phyloP scores from a whole-genome alignment of 2,888 invertebrate species.

The Hypercompe scribonia region DNA sequence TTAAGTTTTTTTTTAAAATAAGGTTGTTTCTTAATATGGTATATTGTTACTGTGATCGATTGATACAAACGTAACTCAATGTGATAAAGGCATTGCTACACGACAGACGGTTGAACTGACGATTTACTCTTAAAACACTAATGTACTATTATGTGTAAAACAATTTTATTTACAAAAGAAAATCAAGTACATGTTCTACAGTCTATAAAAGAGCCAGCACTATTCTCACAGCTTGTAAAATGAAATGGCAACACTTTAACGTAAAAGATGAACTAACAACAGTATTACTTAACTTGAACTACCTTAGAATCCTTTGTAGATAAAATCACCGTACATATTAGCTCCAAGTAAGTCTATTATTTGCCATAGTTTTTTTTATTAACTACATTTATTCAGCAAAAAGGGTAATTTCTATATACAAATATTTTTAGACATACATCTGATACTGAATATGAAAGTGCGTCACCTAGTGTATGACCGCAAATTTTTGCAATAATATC shows the following conservation, averaged over 20 bases:
- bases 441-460: slow-evolving; percentile 34
- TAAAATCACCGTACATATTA: slow-evolving; percentile 26
- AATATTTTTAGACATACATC: slow-evolving; percentile 45
- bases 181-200: background rate
- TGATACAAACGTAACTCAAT: background rate
- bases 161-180: background rate
- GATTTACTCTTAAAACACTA: background rate
- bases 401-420: slow-evolving; percentile 29
- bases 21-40: no score
- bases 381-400: background rate
- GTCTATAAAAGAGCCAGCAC: slow-evolving; percentile 13
- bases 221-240: slow-evolving; percentile 23
- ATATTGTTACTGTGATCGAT: background rate
- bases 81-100: background rate
- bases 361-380: no score
- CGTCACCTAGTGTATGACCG: slow-evolving; percentile 26
- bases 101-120: background rate
- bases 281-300: slow-evolving; percentile 18
- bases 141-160: background rate
- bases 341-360: slow-evolving; percentile 11
- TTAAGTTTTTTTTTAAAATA: no score
- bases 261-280: slow-evolving; percentile 16
- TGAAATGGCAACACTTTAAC: slow-evolving; percentile 11
- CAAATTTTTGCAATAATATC: slow-evolving; percentile 21
- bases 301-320: slow-evolving; percentile 19